Percentiles rank a stretch among this genome's conserved stretches.
These are phyloP conservation scores for Aurelia aurita complex sp. Pacific DNA, from an alignment of 30 jellyfish, hydroid and myxozoan genomes.

Conservation along the genomic window DNA sequence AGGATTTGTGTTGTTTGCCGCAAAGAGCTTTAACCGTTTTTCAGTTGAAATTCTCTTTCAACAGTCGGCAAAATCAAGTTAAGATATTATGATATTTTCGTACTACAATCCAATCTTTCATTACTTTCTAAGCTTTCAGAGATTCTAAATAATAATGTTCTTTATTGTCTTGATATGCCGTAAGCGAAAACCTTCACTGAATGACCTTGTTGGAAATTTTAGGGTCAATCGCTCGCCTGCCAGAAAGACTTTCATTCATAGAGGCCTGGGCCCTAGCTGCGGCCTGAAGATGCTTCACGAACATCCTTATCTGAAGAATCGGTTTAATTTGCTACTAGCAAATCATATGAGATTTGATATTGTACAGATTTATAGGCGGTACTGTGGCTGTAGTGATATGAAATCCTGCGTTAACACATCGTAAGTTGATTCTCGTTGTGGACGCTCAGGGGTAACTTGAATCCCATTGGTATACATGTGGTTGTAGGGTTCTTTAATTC, in stretches of 20 bases:
- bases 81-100: not conserved
- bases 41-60: too few relatives aligned
- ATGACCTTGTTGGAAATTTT: too few relatives aligned
- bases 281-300: not conserved
- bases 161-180: too few relatives aligned
- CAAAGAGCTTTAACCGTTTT: not conserved
- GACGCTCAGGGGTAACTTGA: not conserved
- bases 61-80: too few relatives aligned
- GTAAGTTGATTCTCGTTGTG: slow-evolving; percentile 1
- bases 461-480: not conserved
- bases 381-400: slow-evolving; percentile 11
- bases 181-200: too few relatives aligned
- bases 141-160: not conserved
- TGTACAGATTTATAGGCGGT: slow-evolving; percentile 32
- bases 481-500: not conserved
- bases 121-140: not conserved
- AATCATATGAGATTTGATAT: not conserved
- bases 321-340: not conserved
- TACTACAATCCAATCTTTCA: not conserved
- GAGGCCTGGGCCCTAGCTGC: too few relatives aligned
- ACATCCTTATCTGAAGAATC: not conserved
- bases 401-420: slow-evolving; percentile 26
- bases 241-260: too few relatives aligned
- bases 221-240: too few relatives aligned
- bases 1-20: not conserved